A percentile compares a stretch with the other conserved stretches of the same genome.
Conservation (phyloP, 2,113 vertebrate genomes). For the Eretmodus cyanostictus region DNA sequence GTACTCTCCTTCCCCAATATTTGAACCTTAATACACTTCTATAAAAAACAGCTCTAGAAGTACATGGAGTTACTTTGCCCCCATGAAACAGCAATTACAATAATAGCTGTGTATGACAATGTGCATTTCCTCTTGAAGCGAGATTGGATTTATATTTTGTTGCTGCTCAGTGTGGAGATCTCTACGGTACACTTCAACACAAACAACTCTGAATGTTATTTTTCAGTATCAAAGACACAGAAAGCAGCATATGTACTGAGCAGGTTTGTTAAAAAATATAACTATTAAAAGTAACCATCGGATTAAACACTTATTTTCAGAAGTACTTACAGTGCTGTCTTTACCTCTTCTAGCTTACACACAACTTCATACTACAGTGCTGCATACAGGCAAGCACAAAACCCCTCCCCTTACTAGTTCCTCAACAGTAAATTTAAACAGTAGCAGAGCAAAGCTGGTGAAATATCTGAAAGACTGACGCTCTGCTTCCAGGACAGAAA, state of each 20-base stretch:
- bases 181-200: background rate
- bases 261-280: background rate
- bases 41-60: background rate
- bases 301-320: background rate
- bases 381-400: background rate
- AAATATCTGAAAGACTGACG: background rate
- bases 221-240: background rate
- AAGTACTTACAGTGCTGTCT: background rate
- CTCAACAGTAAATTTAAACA: background rate
- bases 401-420: background rate
- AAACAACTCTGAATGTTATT: background rate
- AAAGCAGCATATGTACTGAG: background rate
- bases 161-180: background rate
- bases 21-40: background rate
- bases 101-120: background rate
- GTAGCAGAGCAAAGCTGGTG: background rate
- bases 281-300: background rate
- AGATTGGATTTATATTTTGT: background rate
- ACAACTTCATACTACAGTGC: background rate
- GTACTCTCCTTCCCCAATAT: too few species aligned
- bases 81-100: background rate
- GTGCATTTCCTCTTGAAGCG: background rate
- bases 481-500: background rate
- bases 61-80: background rate
- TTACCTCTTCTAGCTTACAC: background rate